These are phyloP conservation scores for Gnatocerus cornutus DNA, from an alignment of 2,888 invertebrate species.

Conservation along the genomic window DNA sequence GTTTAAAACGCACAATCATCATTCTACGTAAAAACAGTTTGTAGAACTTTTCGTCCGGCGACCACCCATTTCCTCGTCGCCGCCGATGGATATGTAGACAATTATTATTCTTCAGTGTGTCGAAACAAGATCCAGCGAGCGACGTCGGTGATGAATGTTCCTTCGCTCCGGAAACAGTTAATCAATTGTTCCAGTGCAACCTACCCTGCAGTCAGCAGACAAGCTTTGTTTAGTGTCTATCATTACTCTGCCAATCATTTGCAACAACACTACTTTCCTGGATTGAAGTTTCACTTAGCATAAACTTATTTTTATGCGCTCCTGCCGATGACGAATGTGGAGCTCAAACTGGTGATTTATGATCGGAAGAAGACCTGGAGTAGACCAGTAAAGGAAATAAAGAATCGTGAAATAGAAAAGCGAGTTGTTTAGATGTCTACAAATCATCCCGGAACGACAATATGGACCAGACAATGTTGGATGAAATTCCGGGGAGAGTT, in stretches of 20 bases:
- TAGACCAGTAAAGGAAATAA: slow-evolving; percentile 68
- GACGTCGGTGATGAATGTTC: slow-evolving; percentile 68
- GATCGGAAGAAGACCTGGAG: slow-evolving; percentile 61
- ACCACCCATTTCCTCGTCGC: slow-evolving; percentile 10
- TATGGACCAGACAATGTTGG: slow-evolving; percentile 18
- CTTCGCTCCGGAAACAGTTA: slow-evolving; percentile 70
- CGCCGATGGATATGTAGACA: slow-evolving; percentile 19
- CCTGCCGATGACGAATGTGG: slow-evolving; percentile 66
- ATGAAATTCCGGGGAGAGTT: slow-evolving; percentile 11
- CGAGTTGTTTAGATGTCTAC: slow-evolving; percentile 70
- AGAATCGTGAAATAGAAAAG: slow-evolving; percentile 70
- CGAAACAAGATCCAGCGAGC: slow-evolving; percentile 42
- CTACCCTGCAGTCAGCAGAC: slow-evolving; percentile 67
- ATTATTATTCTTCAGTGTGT: slow-evolving; percentile 42
- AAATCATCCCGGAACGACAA: slow-evolving; percentile 63
- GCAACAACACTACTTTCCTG: neutral
- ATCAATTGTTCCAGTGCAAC: slow-evolving; percentile 67
- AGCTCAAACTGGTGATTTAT: slow-evolving; percentile 71
- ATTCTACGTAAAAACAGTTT: no score
- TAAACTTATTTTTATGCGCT: slow-evolving; percentile 46
- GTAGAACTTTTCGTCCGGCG: no score
- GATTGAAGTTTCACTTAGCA: no score
- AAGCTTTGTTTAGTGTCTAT: slow-evolving; percentile 69
- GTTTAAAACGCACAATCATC: neutral
- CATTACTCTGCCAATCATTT: slow-evolving; percentile 70